Evolutionary conservation across 2,113 vertebrate genomes (phyloP).

Genomic region (Hiodon tergisus): DNA sequence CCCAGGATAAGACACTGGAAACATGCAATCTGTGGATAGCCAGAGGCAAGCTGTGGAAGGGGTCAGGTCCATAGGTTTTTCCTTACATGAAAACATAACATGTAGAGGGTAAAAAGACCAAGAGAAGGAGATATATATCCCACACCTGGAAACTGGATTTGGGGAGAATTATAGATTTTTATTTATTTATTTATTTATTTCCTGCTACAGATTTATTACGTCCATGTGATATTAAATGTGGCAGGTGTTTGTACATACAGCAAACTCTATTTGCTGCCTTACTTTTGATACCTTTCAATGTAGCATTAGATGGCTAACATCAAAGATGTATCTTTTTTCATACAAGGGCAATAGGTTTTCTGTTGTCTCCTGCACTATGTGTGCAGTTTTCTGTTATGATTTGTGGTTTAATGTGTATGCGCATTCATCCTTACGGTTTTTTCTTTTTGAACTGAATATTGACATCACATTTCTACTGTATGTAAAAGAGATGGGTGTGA

Average conservation of each 20-base stretch:
- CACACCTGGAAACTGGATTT: conserved; percentile 40
- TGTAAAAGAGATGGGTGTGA: too few species aligned
- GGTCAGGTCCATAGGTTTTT: conserved; percentile 61
- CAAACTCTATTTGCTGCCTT: conserved; percentile 70
- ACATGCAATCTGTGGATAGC: conserved; percentile 59
- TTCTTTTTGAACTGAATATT: too few species aligned
- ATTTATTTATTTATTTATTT: conserved; percentile 26
- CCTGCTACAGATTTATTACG: conserved; percentile 53
- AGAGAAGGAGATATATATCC: conserved; percentile 36
- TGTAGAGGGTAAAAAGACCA: conserved; percentile 50
- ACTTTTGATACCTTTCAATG: conserved; percentile 69
- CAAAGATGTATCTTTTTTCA: conserved; percentile 53
- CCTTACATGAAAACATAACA: conserved; percentile 65
- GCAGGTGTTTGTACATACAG: conserved; percentile 75
- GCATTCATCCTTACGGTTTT: too few species aligned
- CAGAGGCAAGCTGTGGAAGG: conserved; percentile 58
- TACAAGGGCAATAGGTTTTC: conserved; percentile 26
- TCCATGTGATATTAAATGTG: conserved; percentile 73
- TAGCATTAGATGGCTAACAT: conserved; percentile 57
- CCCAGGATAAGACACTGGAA: conserved; percentile 56
- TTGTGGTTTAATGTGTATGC: too few species aligned
- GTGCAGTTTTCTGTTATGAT: too few species aligned
- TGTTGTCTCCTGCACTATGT: neutral
- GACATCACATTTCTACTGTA: too few species aligned
- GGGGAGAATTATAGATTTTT: conserved; percentile 53